Base-by-base conservation (phyloP, 2,888 invertebrate genomes). In the Sinohyriopsis cumingii region DNA sequence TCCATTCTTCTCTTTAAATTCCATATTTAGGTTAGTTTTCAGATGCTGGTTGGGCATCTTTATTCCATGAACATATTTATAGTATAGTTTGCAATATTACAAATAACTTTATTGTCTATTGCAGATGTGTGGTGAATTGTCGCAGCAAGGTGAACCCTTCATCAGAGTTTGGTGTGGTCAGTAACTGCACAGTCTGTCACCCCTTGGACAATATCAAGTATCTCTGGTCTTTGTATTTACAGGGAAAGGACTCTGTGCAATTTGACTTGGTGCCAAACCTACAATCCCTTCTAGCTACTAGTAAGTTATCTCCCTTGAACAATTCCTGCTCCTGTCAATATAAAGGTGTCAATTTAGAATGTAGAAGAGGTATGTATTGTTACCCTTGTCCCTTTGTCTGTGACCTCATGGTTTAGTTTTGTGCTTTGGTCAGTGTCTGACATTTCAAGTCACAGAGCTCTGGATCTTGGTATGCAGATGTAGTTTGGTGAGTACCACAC, bases 111-210 rank as follows among this genome's bases (percentile, higher is more conserved):
- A 45, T 60, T 59, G 28, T 59, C 68, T 24, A 25, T 12, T 75
- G 25, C 63, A 84, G 84, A 2, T 84, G 84, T 68, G 67, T 77
- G 25, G 69, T 61, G 5, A 84, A 84, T 67, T 84, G 84, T 67
- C 78, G 79, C 28, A 69, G 72, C 19, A 83, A 84, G 64, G 77
- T 84, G 75, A 84, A 84, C 71, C 84, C 84, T 0, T 84, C 84
- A 9, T 75, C 79, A 60, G 76, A 78, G 56, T 76, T 82, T 63
- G 71, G 69, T 19, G 20, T 82, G 54, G 69, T 67, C 25, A 74
- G 76, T 20, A 45, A 60, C 0, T 84, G 84, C 70, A 25, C 65
- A 3, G 69, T 71, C 19, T 84, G 84, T 71, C 73, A 72, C 20
- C 60, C 65, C 12, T 61, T 69, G 33, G 82, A 80, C 66, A 71